Base-by-base conservation (phyloP, 2,888 invertebrate species). In the Agrotis puta region DNA sequence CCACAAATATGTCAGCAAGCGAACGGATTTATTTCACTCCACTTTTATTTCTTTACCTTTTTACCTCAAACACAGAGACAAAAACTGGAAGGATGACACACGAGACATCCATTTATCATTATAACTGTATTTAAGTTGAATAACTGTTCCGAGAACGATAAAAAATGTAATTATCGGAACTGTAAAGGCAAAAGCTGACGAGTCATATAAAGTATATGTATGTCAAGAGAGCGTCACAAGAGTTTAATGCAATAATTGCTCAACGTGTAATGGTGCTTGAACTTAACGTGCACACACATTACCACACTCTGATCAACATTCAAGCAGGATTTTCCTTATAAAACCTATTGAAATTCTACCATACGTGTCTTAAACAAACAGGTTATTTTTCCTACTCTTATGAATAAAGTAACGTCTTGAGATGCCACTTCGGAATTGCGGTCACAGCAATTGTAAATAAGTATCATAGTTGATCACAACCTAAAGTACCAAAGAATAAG, bases 211-310 rank as follows among this genome's bases (percentile, higher is more conserved):
- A 64, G 11, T 43, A 47, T 73, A 69, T 71, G 43, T 79, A 63
- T 85, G 85, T 85, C 80, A 77, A 74, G 83, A 64, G 70, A 73
- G 56, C 79, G 79, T 82, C 22, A 70, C 74, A 82, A 79, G 61
- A 64, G 61, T 66, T 65, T 64, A 72, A 61, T 58, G 56, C 59
- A 58, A 74, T 73, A 45, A 72, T 82, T 84, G 58, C 71, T 70
- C 53, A 70, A 74, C 51, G 51, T 53, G 61, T 50, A 56, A 33
- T 59, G 43, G n/a, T 62, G 27, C 54, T 54, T 45, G n/a, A 59
- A 54, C 67, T 78, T 59, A 39, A 53, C 43, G 47, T 27, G 20
- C 14, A 18, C 33, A 63, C 33, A 63, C 58, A 20, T 43, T 73
- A 73, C 66, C 58, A 61, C n/a, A 39, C 3, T 51, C 20, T 27